Conservation (phyloP, 2,888 invertebrate genomes). For the Heterodera filipjevi region DNA sequence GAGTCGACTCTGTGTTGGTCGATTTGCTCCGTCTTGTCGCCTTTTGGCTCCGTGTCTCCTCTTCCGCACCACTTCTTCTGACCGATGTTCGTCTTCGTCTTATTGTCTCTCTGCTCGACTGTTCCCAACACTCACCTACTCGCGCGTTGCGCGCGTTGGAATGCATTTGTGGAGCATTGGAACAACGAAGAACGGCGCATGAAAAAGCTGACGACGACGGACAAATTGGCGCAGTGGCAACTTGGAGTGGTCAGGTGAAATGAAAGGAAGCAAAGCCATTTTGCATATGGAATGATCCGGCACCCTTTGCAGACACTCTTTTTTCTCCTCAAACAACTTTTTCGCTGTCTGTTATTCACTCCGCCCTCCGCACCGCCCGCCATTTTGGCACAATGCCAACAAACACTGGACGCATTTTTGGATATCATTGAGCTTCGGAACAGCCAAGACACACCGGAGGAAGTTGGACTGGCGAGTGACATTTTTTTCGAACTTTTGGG, state of each 20-base stretch:
- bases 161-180: slow-evolving; percentile 35
- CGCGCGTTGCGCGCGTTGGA: slow-evolving; percentile 33
- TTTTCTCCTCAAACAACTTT: slow-evolving; percentile 51
- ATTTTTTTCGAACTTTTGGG: slow-evolving; percentile 32
- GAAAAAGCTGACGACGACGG: not conserved
- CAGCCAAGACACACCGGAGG: not conserved
- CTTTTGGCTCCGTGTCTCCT: slow-evolving; percentile 49
- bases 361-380: slow-evolving; percentile 47
- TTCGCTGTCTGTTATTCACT: slow-evolving; percentile 55
- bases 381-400: slow-evolving; percentile 35
- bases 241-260: slow-evolving; percentile 17
- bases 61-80: slow-evolving; percentile 27
- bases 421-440: not conserved
- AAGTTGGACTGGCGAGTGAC: not conserved
- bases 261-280: not conserved
- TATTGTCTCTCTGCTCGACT: slow-evolving; percentile 42
- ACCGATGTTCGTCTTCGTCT: slow-evolving; percentile 28
- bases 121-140: slow-evolving; percentile 26
- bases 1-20: slow-evolving; percentile 56
- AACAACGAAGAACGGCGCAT: not conserved
- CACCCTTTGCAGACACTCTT: slow-evolving; percentile 48
- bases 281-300: not conserved
- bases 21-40: slow-evolving; percentile 58
- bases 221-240: not conserved
- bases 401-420: not conserved